Evolutionary conservation across 2,888 invertebrate genomes (phyloP).

Genomic region (Sarcophaga subvicina): DNA sequence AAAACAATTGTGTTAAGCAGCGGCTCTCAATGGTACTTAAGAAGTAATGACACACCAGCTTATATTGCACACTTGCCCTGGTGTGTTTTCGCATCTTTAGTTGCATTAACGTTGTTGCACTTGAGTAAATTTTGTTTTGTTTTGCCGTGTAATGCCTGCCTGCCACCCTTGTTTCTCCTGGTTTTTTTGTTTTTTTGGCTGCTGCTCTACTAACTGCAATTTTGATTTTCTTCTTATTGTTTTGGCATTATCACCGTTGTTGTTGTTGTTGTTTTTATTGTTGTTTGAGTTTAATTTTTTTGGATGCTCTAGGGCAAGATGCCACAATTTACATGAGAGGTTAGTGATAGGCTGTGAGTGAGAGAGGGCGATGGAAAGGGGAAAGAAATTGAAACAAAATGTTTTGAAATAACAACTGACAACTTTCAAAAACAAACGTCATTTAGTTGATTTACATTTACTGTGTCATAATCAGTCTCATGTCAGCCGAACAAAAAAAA

Average conservation of each 20-base stretch:
- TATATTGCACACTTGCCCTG: constrained; percentile 59
- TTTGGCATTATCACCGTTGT: neutral
- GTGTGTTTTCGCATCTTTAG: constrained; percentile 32
- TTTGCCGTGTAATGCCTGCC: constrained; percentile 42
- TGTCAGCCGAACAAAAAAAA: neutral
- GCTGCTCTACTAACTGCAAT: constrained; percentile 6
- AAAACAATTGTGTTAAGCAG: constrained; percentile 71
- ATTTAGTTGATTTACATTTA: constrained; percentile 26
- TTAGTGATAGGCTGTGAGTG: neutral
- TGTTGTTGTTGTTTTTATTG: neutral
- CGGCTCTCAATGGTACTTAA: constrained; percentile 68
- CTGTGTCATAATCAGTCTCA: constrained; percentile 32
- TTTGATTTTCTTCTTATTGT: neutral
- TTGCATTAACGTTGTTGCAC: constrained; percentile 65
- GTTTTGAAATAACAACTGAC: constrained; percentile 30
- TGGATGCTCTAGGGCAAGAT: constrained; percentile 25
- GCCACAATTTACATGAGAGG: constrained; percentile 25
- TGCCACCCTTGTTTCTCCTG: constrained; percentile 49
- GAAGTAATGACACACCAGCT: constrained; percentile 70
- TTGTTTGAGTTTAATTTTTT: constrained; percentile 1
- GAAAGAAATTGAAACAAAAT: neutral
- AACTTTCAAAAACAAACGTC: constrained; percentile 52
- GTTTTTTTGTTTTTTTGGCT: constrained; percentile 31
- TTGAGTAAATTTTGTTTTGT: constrained; percentile 65
- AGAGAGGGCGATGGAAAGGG: neutral